These are phyloP conservation scores for Anaspis maculata DNA, from an alignment of 2,888 invertebrate species.

Conservation along the genomic window DNA sequence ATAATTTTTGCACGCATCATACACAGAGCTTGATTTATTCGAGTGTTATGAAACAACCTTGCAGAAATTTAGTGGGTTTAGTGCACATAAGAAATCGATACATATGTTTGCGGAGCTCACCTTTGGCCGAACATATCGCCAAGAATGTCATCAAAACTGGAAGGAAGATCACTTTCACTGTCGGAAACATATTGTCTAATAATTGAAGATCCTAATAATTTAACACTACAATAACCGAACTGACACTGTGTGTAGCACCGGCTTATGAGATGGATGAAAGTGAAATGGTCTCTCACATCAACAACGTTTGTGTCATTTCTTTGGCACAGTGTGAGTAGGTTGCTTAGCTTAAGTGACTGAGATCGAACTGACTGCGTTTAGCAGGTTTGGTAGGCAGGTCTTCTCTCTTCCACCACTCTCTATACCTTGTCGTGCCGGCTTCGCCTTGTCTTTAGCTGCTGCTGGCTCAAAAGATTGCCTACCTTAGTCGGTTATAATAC, in stretches of 20 bases:
- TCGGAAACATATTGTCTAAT: not conserved
- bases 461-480: slow-evolving; percentile 7
- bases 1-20: too few species aligned
- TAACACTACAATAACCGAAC: slow-evolving; percentile 3
- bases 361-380: slow-evolving; percentile 17
- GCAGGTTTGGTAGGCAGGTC: slow-evolving; percentile 12
- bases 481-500: too few species aligned
- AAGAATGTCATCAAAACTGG: slow-evolving; percentile 13
- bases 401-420: slow-evolving; percentile 19
- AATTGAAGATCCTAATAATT: not conserved
- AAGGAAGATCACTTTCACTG: slow-evolving; percentile 12
- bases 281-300: slow-evolving; percentile 25
- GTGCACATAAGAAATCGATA: too few species aligned
- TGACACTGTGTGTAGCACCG: too few species aligned
- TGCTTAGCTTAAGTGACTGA: slow-evolving; percentile 13
- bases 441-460: slow-evolving; percentile 16
- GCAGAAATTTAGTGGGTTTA: too few species aligned
- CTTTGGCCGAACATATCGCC: slow-evolving; percentile 17
- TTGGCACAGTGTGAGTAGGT: slow-evolving; percentile 11
- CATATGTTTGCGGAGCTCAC: slow-evolving; percentile 13
- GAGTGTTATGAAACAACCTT: too few species aligned
- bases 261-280: slow-evolving; percentile 18
- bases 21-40: too few species aligned
- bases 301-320: slow-evolving; percentile 23
- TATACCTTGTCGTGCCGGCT: slow-evolving; percentile 18